Evolutionary conservation across 92 coral and sea anemone species (phyloP), one percentile per base, ranked within the genome.

Genomic region (Palythoa grandis): DNA sequence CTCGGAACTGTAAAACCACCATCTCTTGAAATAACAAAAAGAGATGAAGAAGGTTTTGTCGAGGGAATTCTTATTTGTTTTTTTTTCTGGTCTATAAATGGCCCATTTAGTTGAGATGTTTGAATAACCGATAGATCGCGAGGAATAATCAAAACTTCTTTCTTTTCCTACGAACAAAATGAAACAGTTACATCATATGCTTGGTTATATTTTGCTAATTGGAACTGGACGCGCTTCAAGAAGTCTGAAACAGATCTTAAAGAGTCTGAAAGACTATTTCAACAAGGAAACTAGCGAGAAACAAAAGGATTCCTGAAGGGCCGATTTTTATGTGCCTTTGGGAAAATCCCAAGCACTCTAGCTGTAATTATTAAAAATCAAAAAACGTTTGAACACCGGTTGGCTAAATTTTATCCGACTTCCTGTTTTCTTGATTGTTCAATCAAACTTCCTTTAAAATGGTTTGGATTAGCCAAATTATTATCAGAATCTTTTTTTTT

Each of bases 221-320:
- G 39, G 38, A 20, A 65, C 40, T 50, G 20, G 85, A 7, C 17
- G 85, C 35, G 85, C 85, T 80, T 63, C 72, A 80, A 80, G 85
- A 80, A 80, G 5, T 48, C 61, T 65, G 73, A 52, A 80, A 80
- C 73, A 12, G 40, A 4, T 15, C 17, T 67, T 9, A n/a, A 63
- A 54, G 7, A 47, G 23, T 20, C 38, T 78, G 63, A 67, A 80
- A 19, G 74, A 66, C 40, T 25, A n/a, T 66, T 23, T 66, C 58
- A 4, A 79, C 72, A 79, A 56, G 73, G 84, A 79, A 79, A 61
- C n/a, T 7, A 39, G 2, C 17, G 39, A 75, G 7, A 15, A 58
- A 58, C 69, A 63, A 63, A 5, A 23, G 24, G 7, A 3, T 63
- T 19, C 22, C 25, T 63, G 25, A 63, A 63, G 25, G 69, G 65